Evolutionary conservation across 1,140 invertebrate genomes (phyloP).

Genomic region (Halesus radiatus): DNA sequence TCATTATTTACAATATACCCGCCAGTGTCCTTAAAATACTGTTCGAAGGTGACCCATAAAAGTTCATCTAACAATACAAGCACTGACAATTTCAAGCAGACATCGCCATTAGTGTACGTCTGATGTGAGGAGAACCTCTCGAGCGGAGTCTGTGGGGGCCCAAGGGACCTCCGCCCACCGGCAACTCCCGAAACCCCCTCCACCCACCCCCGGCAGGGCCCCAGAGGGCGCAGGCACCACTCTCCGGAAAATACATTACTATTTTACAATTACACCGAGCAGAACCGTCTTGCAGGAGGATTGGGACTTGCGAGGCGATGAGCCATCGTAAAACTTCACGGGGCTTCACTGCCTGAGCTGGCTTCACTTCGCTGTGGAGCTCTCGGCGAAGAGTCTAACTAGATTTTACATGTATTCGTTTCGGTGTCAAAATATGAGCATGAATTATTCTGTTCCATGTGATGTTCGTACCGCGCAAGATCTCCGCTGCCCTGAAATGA

Average conservation of each 20-base stretch:
- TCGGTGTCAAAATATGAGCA: no score
- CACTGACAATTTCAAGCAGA: not conserved
- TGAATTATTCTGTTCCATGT: no score
- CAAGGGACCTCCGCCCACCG: no score
- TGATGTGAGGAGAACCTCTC: not conserved
- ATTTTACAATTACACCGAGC: slow-evolving; percentile 37
- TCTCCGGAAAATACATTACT: slow-evolving; percentile 33
- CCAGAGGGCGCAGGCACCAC: slow-evolving; percentile 1
- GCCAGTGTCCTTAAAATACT: no score
- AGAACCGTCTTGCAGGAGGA: not conserved
- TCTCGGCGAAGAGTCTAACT: no score
- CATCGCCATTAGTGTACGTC: not conserved
- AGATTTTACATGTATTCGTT: no score
- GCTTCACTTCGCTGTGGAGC: no score
- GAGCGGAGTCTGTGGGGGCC: not conserved
- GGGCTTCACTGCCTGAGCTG: not conserved
- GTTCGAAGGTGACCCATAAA: no score
- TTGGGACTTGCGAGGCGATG: slow-evolving; percentile 37
- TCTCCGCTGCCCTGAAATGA: no score
- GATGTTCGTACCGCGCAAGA: no score
- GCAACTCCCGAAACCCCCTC: not conserved
- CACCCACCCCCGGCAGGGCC: not conserved
- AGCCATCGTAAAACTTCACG: slow-evolving; percentile 27
- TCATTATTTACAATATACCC: no score
- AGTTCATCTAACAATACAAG: no score